Evolutionary conservation across 2,113 vertebrate species (phyloP).

Genomic region (Acanthisitta chloris): DNA sequence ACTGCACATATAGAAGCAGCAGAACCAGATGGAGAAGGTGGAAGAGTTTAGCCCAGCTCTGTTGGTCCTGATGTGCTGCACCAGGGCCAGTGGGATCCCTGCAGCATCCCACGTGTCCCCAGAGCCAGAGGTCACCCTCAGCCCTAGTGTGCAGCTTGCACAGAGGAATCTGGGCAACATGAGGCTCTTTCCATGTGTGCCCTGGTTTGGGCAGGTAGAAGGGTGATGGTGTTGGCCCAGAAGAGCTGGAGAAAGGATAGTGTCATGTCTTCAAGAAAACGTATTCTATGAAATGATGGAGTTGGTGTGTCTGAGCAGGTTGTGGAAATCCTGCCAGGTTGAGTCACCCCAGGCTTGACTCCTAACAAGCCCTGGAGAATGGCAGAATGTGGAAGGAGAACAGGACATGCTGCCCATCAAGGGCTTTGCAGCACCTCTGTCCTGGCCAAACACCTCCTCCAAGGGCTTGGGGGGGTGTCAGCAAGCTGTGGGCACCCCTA

Average conservation of each 20-base stretch:
- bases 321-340: background rate
- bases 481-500: background rate
- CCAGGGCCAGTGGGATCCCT: background rate
- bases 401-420: background rate
- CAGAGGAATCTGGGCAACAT: background rate
- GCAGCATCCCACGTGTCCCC: rapidly evolving
- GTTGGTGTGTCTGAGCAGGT: background rate
- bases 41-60: background rate
- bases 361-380: background rate
- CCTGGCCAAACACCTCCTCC: background rate
- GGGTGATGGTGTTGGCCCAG: background rate
- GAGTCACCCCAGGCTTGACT: background rate
- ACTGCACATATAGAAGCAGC: background rate
- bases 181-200: rapidly evolving
- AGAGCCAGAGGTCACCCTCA: background rate
- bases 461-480: background rate
- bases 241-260: background rate
- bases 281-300: background rate
- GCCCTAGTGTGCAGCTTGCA: background rate
- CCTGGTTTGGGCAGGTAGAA: background rate
- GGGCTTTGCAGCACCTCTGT: background rate
- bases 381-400: background rate
- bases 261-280: background rate
- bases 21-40: background rate
- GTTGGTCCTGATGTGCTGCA: background rate